phyloP scores from a whole-genome alignment of 1,140 invertebrate genomes.

The Trissolcus basalis region DNA sequence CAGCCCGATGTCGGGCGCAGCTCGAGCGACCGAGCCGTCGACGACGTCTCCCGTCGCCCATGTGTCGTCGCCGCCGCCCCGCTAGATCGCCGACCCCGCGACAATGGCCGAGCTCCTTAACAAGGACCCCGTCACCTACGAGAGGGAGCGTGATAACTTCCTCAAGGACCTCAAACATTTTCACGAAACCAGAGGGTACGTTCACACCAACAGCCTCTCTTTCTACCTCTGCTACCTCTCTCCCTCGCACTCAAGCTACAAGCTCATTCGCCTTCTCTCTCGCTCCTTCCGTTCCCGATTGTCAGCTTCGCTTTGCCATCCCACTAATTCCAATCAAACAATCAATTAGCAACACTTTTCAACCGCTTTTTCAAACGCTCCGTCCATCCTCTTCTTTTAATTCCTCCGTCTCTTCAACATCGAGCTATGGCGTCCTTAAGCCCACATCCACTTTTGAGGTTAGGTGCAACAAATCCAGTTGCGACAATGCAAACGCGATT shows the following conservation, averaged over 20 bases:
- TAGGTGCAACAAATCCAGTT: conserved; percentile 34
- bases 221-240: conserved; percentile 9
- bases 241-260: not conserved
- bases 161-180: conserved; percentile 88
- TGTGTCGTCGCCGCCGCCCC: conserved; percentile 67
- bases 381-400: not conserved
- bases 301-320: no score
- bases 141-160: conserved; percentile 84
- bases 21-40: conserved; percentile 62
- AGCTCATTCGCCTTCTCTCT: not conserved
- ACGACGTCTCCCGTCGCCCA: conserved; percentile 46
- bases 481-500: not conserved
- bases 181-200: conserved; percentile 89
- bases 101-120: conserved; percentile 83
- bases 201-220: conserved; percentile 40
- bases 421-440: conserved; percentile 35
- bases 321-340: no score
- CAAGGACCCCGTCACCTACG: conserved; percentile 84
- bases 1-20: conserved; percentile 64
- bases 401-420: conserved; percentile 38
- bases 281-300: not conserved
- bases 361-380: no score
- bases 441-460: conserved; percentile 48
- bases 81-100: conserved; percentile 35
- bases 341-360: no score